Evolutionary conservation across 53 echinoderm and acorn worm genomes (phyloP), one percentile per base, ranked within the genome.

Genomic region (Astropecten irregularis): DNA sequence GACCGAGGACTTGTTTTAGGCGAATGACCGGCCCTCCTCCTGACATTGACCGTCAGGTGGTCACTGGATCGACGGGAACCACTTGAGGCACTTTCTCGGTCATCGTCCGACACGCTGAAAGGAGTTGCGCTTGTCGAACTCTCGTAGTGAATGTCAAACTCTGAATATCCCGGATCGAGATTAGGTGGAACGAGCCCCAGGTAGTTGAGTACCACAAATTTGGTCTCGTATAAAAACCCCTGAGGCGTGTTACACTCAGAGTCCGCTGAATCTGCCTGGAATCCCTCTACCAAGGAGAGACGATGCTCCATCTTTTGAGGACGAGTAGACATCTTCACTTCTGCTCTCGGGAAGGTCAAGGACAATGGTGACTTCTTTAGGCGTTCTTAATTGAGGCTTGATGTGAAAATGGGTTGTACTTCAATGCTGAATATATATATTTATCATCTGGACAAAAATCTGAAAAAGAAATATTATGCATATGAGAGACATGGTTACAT

Each of bases 181-280:
- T 83, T 79, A 49, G 92, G 92, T 4, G 92, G 92, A 0, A 88
- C 88, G 14, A 95, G 82, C 27, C 95, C 95, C 0, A 95, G 82
- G 40, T 82, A 92, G 66, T 83, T 95, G 5, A 95, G 68, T 49
- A 95, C 95, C 6, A 95, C 95, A 76, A 90, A 93, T 69, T 95
- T 95, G 29, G 95, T 95, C 70, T 95, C 90, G 28, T 88, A 86
- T 18, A 87, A 62, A 83, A 95, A 95, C 29, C 88, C 95, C 54
- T 92, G 89, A 6, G 95, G 95, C 3, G 95, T 95, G 76, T 84
- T 81, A 7, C 48, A 40, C 34, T 63, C 72, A 16, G 85, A 85
- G 37, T 73, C 85, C 47, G 49, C 49, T 7, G 16, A 56, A n/a
- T 76, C 76, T 11, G 40, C 76, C 23, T 40, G 57, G 1, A 57